Evolutionary conservation across 1,140 invertebrate genomes (phyloP), one percentile per base, ranked within the genome.

Genomic region (Cyphomyrmex costatus): DNA sequence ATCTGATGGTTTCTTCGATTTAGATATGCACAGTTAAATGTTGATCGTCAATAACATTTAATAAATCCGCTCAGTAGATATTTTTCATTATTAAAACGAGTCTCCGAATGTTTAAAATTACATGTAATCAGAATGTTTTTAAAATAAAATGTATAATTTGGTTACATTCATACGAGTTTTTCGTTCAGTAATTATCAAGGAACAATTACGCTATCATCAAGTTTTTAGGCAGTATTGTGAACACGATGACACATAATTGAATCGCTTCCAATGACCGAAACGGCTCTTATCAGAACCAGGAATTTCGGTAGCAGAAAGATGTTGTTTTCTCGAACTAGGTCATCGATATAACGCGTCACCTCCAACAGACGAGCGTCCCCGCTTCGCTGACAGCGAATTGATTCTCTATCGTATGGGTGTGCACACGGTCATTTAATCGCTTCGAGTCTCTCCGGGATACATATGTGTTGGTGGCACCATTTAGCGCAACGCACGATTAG

Each of bases 381-480:
- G 77, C 14, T 68, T 65, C 42, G 27, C 61, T 80, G 79, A 83
- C 74, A 83, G 33, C 53, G 27, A 46, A 73, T 61, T 83, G 68
- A 83, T 73, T 83, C 79, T 21, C 53, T 73, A 74, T 83, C 68
- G n/a, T 73, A 46, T 24, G 68, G 3, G 19, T 6, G 14, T 68
- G 36, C 33, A 24, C 19, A 70, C 53, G 56, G 68, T 74, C 56
- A 61, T 73, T 83, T 83, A 82, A 74, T 83, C 79, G 36, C 53
- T 5, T 16, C 51, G 24, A 53, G 60, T 42, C 61, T 49, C 51
- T 6, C 14, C 53, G 53, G 14, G n/a, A 19, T 12, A 16, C 46
- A 58, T 71, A 24, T 58, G 78, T 61, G 68, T 83, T 56, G 36
- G 79, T 83, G 79, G 42, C 79, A 83, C 53, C 36, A 83, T 83